Conservation (phyloP, 2,113 vertebrate genomes). For the Neofelis nebulosa region DNA sequence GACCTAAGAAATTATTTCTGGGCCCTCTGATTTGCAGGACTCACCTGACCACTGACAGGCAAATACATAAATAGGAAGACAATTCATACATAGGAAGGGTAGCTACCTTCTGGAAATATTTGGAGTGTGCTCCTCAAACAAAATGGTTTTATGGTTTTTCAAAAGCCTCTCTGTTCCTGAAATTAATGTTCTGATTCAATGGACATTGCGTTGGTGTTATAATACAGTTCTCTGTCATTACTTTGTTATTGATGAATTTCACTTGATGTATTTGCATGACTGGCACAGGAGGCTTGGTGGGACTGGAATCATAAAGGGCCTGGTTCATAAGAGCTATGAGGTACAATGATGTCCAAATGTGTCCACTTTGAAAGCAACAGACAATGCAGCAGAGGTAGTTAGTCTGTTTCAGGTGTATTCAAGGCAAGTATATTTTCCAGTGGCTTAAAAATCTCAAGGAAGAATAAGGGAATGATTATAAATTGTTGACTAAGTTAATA, state of each 20-base stretch:
- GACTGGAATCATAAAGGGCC: not conserved
- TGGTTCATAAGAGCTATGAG: not conserved
- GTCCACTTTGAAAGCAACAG: conserved; percentile 31
- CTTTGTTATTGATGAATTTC: conserved; percentile 40
- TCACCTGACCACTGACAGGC: not conserved
- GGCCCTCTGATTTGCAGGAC: not conserved
- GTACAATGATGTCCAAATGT: not conserved
- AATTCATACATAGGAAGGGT: not conserved
- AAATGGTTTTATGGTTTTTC: conserved; percentile 25
- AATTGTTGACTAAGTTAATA: conserved; percentile 46
- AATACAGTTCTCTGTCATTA: conserved; percentile 1
- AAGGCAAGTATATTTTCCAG: not conserved
- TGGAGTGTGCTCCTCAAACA: not conserved
- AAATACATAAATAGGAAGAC: conserved; percentile 6
- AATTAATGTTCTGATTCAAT: conserved; percentile 52
- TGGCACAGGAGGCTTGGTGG: not conserved
- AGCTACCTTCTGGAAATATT: conserved; percentile 21
- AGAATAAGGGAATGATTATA: not conserved
- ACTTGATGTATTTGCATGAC: not conserved
- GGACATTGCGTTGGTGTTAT: not conserved
- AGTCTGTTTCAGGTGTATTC: not conserved
- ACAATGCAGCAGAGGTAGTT: not conserved
- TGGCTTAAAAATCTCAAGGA: not conserved
- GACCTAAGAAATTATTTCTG: not conserved
- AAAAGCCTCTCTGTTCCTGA: conserved; percentile 29